Evolutionary conservation across 2,888 invertebrate genomes (phyloP).

Genomic region (Nesidiocoris tenuis): DNA sequence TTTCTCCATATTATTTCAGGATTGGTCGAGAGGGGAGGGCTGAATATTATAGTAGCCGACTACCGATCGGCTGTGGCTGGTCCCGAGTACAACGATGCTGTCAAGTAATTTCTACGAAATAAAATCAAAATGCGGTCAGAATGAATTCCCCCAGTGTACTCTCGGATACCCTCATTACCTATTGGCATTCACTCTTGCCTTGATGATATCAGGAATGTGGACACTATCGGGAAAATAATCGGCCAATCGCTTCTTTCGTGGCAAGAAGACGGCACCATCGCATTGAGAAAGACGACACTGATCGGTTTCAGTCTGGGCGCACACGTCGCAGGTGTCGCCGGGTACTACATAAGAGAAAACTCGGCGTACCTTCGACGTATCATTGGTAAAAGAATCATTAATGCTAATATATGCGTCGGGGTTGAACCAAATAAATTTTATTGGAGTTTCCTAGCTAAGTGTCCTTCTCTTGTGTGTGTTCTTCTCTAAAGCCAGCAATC

Average conservation of each 20-base stretch:
- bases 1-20: conserved; percentile 20
- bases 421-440: too few relatives aligned
- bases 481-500: too few relatives aligned
- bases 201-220: conserved; percentile 34
- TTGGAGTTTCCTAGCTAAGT: too few relatives aligned
- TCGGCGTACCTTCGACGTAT: conserved; percentile 16
- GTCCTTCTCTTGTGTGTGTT: too few relatives aligned
- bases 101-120: conserved; percentile 14
- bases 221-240: conserved; percentile 4
- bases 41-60: conserved; percentile 42
- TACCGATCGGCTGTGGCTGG: conserved; percentile 21
- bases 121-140: too few relatives aligned
- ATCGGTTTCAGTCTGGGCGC: conserved; percentile 44
- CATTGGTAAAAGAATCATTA: conserved; percentile 38
- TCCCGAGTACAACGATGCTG: conserved; percentile 31
- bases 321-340: conserved; percentile 43
- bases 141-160: too few relatives aligned
- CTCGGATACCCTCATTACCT: too few relatives aligned
- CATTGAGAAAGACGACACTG: conserved; percentile 31
- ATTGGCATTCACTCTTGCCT: too few relatives aligned
- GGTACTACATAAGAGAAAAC: conserved; percentile 26
- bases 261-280: conserved; percentile 24
- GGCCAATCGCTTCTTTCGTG: conserved; percentile 23
- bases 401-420: too few relatives aligned
- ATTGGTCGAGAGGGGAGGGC: conserved; percentile 20